These are phyloP conservation scores for Temnothorax ravouxi DNA, from an alignment of 2,888 invertebrate genomes.

Conservation along the genomic window DNA sequence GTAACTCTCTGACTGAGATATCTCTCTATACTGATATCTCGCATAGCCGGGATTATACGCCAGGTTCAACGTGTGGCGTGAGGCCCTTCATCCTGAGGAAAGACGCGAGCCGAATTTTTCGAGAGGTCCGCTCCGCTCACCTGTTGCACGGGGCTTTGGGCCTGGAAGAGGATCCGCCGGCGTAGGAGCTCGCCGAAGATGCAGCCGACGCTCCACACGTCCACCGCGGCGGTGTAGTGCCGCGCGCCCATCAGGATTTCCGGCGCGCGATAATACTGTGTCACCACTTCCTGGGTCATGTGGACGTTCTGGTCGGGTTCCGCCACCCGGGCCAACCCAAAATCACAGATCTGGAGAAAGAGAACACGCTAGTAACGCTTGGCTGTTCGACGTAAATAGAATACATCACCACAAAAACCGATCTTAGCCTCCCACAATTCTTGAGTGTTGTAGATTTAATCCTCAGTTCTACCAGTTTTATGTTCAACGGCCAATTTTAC, in stretches of 20 bases:
- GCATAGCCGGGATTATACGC: background rate
- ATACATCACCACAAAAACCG: too few relatives aligned
- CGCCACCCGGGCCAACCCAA: conserved; percentile 98
- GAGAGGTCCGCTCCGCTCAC: conserved; percentile 85
- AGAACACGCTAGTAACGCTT: background rate
- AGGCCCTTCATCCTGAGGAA: background rate
- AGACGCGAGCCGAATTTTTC: background rate
- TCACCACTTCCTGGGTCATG: conserved; percentile 99
- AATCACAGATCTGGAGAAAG: conserved; percentile 96
- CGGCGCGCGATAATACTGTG: conserved; percentile 99
- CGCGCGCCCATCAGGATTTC: conserved; percentile 99
- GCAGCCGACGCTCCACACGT: conserved; percentile 99
- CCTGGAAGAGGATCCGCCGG: conserved; percentile 98
- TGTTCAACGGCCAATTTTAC: too few relatives aligned
- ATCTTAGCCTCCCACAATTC: too few relatives aligned
- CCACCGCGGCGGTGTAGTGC: conserved; percentile 98
- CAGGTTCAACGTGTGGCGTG: background rate
- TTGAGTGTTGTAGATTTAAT: too few relatives aligned
- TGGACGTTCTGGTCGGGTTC: conserved; percentile 97
- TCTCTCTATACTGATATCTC: background rate
- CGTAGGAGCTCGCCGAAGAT: conserved; percentile 99
- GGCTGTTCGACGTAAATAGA: background rate
- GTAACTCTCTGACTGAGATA: background rate
- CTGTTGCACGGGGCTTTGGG: conserved; percentile 99
- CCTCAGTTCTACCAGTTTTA: too few relatives aligned